A percentile compares a stretch with the other conserved stretches of the same genome.
These are phyloP conservation scores for Lasioglossum morio DNA, from an alignment of 2,888 invertebrate genomes.

Conservation along the genomic window DNA sequence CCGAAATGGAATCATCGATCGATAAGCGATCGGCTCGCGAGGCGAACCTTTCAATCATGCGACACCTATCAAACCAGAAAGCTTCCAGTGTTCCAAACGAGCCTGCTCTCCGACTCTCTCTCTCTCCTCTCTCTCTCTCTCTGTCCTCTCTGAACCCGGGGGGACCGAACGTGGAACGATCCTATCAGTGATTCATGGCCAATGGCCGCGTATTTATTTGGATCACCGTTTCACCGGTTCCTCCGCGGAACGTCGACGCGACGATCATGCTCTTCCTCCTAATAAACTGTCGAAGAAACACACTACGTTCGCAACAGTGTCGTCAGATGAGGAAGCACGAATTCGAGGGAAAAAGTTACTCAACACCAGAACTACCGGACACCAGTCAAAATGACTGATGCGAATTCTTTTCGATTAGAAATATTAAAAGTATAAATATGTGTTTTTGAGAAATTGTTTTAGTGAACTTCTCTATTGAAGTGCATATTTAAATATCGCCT, in stretches of 20 bases:
- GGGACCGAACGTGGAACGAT: conserved; percentile 63
- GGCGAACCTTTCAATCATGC: conserved; percentile 80
- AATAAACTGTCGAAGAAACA: neutral
- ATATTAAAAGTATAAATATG: no score
- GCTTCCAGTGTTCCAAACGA: conserved; percentile 74
- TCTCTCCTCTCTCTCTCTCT: no score
- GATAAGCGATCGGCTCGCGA: conserved; percentile 75
- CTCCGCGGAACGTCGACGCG: conserved; percentile 46
- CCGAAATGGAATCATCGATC: conserved; percentile 80
- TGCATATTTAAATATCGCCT: no score
- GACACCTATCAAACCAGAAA: conserved; percentile 76
- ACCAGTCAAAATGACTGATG: no score
- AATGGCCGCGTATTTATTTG: conserved; percentile 65
- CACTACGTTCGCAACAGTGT: neutral
- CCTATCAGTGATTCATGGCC: conserved; percentile 76
- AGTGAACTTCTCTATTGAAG: no score
- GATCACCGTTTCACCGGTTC: conserved; percentile 60
- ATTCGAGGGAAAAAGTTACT: no score
- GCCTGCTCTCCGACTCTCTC: conserved; percentile 16
- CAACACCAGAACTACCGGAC: no score
- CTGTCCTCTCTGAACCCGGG: conserved; percentile 17
- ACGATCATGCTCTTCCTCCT: neutral
- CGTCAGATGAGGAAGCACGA: no score
- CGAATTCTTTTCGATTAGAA: no score
- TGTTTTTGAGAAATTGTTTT: no score